Evolutionary conservation across 2,797 vertebrate species (phyloP).

Genomic region (Pteropus rufus): DNA sequence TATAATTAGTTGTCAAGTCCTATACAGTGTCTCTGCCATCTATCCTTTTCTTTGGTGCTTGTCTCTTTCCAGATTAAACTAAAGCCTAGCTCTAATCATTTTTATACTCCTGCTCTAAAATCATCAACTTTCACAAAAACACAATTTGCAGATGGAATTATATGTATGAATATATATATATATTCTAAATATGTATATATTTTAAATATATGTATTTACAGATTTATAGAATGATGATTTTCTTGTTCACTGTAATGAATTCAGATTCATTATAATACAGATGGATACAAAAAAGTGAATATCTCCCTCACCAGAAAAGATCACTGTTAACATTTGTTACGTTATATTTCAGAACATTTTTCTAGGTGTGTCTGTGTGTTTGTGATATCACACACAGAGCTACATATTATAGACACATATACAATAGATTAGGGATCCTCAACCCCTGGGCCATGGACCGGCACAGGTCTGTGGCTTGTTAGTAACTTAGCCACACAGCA

Average conservation of each 20-base stretch:
- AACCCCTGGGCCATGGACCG: too few species aligned
- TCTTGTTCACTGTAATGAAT: conserved; percentile 2
- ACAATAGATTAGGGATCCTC: not conserved
- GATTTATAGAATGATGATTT: not conserved
- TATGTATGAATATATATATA: not conserved
- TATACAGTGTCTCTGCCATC: not conserved
- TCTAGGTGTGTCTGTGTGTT: not conserved
- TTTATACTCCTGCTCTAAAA: not conserved
- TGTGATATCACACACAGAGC: not conserved
- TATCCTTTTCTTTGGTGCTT: not conserved
- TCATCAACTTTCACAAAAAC: not conserved
- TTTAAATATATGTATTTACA: not conserved
- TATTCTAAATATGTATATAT: not conserved
- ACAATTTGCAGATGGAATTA: not conserved
- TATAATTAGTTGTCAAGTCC: not conserved
- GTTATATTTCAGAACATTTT: conserved; percentile 14
- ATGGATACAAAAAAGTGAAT: not conserved
- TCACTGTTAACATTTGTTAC: not conserved
- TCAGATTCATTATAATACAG: not conserved
- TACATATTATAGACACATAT: not conserved
- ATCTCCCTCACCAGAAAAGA: not conserved
- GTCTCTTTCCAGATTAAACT: not conserved
- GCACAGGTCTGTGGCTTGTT: too few species aligned
- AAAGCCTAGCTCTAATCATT: not conserved
- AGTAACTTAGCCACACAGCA: too few species aligned